A percentile compares a stretch with the other conserved stretches of the same genome.
phyloP scores from a whole-genome alignment of 2,797 vertebrate genomes.

The Odontamblyopus lacepedii region DNA sequence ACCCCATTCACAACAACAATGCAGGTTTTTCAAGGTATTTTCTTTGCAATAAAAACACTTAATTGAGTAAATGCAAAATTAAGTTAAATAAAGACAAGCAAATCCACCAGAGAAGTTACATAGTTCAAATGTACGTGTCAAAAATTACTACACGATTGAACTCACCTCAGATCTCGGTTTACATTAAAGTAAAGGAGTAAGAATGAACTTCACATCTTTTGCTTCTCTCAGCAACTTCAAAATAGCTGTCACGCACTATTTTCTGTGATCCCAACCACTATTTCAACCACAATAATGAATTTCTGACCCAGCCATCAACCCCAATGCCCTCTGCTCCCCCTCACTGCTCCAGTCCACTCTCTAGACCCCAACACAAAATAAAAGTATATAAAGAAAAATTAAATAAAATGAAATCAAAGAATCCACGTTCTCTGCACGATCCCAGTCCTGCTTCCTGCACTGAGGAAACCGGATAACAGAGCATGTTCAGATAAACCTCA shows the following conservation, averaged over 20 bases:
- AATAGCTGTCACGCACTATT: slow-evolving; percentile 4
- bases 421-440: slow-evolving; percentile 69
- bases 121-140: no score
- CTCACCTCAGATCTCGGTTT: not conserved
- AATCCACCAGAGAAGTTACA: no score
- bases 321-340: slow-evolving; percentile 27
- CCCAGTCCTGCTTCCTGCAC: slow-evolving; percentile 73
- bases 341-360: slow-evolving; percentile 25
- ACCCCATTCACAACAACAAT: no score
- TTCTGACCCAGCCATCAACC: slow-evolving; percentile 37
- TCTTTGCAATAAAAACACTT: no score
- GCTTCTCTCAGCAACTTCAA: not conserved
- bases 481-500: slow-evolving; percentile 76
- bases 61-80: no score
- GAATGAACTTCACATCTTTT: not conserved
- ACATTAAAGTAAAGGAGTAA: not conserved
- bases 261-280: slow-evolving; percentile 25
- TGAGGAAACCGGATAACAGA: slow-evolving; percentile 73
- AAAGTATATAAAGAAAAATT: slow-evolving; percentile 9
- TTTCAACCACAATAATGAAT: slow-evolving; percentile 8
- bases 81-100: no score
- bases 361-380: slow-evolving; percentile 41
- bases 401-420: slow-evolving; percentile 68
- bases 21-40: no score
- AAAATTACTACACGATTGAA: not conserved